phyloP scores from a whole-genome alignment of 2,888 invertebrate genomes.

The Nomada hirtipes region DNA sequence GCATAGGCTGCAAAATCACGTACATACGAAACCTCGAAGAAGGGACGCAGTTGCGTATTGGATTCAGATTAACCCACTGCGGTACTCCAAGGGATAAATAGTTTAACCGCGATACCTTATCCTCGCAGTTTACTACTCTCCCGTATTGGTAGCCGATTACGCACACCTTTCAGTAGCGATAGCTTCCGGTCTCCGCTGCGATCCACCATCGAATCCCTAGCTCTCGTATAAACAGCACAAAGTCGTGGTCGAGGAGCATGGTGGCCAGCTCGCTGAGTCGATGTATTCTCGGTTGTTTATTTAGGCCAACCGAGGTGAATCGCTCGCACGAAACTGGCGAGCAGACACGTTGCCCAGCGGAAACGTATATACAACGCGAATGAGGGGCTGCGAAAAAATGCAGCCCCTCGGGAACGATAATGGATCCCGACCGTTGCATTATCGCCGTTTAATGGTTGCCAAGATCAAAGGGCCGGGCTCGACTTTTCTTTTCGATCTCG shows the following conservation, averaged over 20 bases:
- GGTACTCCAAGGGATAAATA: too few species aligned
- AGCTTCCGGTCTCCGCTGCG: constrained; percentile 42
- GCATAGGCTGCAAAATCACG: too few species aligned
- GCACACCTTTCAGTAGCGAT: background rate
- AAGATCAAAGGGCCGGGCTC: constrained; percentile 46
- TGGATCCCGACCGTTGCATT: constrained; percentile 43
- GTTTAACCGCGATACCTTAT: background rate
- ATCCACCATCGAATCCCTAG: constrained; percentile 27
- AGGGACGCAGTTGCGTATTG: too few species aligned
- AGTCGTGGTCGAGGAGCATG: constrained; percentile 65
- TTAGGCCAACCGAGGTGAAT: constrained; percentile 84
- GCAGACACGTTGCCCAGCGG: constrained; percentile 35
- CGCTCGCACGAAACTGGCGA: constrained; percentile 71
- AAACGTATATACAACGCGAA: constrained; percentile 35
- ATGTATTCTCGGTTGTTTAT: constrained; percentile 85
- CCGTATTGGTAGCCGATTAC: background rate
- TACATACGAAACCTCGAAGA: too few species aligned
- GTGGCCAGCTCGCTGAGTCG: constrained; percentile 78
- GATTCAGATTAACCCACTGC: too few species aligned
- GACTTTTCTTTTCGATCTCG: constrained; percentile 21
- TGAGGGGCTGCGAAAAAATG: constrained; percentile 44
- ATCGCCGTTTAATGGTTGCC: constrained; percentile 38
- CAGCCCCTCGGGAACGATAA: constrained; percentile 50
- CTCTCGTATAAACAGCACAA: constrained; percentile 56
- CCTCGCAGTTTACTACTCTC: background rate